A percentile compares a stretch with the other conserved stretches of the same genome.
Conservation (phyloP, 2,888 invertebrate genomes). For the Gandaritis pyraliata region DNA sequence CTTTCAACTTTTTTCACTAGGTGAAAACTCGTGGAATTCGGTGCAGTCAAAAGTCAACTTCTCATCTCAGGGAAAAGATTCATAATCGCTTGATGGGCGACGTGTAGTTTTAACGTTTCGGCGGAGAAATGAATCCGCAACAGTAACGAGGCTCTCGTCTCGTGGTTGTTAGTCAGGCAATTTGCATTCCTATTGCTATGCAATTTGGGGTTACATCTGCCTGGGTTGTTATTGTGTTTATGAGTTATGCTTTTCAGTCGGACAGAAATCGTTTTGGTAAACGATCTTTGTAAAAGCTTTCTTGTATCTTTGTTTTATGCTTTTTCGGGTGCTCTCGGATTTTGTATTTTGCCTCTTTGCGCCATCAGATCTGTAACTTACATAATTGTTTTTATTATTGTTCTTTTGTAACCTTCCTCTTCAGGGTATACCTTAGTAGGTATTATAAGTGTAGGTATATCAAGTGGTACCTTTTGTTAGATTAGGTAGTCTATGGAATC, state of each 20-base stretch:
- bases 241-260: slow-evolving; percentile 45
- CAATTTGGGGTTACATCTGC: slow-evolving; percentile 49
- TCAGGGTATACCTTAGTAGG: background rate
- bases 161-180: slow-evolving; percentile 43
- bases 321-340: slow-evolving; percentile 39
- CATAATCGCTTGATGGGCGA: slow-evolving; percentile 54
- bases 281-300: slow-evolving; percentile 57
- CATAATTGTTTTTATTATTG: background rate
- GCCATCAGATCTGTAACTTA: background rate
- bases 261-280: slow-evolving; percentile 61
- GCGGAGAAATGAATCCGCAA: slow-evolving; percentile 47
- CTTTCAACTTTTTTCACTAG: slow-evolving; percentile 45
- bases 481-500: no score
- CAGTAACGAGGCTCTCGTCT: slow-evolving; percentile 50
- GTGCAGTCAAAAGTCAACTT: slow-evolving; percentile 56
- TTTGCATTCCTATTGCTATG: slow-evolving; percentile 53
- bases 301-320: slow-evolving; percentile 51
- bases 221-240: slow-evolving; percentile 40
- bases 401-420: background rate
- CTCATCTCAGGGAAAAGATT: slow-evolving; percentile 49
- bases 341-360: slow-evolving; percentile 9
- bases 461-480: no score
- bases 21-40: slow-evolving; percentile 33
- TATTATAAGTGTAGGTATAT: background rate
- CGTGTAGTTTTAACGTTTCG: slow-evolving; percentile 53